Evolutionary conservation across 2,113 vertebrate species (phyloP), one percentile per base, ranked within the genome.

Genomic region (Nerophis lumbriciformis): DNA sequence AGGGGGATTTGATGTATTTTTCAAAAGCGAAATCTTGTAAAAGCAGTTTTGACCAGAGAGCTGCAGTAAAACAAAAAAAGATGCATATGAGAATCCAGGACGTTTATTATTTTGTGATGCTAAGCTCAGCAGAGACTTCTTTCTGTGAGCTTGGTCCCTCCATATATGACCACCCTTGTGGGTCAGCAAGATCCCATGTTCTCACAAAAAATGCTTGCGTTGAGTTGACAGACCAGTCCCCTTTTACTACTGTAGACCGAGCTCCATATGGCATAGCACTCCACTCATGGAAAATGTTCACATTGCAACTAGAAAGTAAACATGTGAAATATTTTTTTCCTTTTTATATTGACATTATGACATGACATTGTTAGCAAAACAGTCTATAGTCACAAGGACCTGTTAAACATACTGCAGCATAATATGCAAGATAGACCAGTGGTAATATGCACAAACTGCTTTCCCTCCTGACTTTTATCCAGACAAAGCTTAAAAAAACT

Each of bases 121-220:
- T 11, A 54, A 67, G n/a, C 21, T 35, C 28, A 53, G 10, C 53
- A 39, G 14, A 39, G 53, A 42, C 7, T 9, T 2, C 38, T 10
- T n/a, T 38, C 5, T 16, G 37, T 6, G 54, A 51, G 36, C 53
- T 8, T 11, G 61, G 48, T 45, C 15, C 16, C 39, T 37, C 65
- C 50, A n/a, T 38, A 60, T 12, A 53, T 77, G 76, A 77, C 69
- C 76, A 62, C 56, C 68, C 9, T 54, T 54, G 19, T 75, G 77
- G 83, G 86, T 84, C 80, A 66, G 57, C 2, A 3, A 64, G 65
- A 79, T 83, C 83, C 83, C 85, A 85, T 76, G 66, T 65, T 59
- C 72, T 67, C 65, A 64, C 66, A 71, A 68, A 71, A 73, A 73
- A 78, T 76, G 65, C 77, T 73, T 66, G 75, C 8, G 58, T 69